phyloP scores from a whole-genome alignment of 2,113 vertebrate genomes.

The Ciconia boyciana region DNA sequence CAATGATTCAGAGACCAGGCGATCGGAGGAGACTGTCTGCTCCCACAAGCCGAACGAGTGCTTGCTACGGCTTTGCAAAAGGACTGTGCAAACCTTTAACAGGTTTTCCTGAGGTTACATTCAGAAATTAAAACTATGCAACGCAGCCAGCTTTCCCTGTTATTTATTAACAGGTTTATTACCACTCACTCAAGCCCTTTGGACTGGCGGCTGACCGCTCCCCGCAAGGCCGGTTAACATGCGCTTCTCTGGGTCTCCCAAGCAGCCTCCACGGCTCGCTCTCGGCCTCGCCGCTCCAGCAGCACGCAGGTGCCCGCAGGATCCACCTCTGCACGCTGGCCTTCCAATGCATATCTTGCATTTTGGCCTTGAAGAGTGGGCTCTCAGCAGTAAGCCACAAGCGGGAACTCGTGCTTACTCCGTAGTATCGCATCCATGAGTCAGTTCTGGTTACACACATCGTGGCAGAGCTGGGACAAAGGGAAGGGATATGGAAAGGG shows the following conservation, averaged over 20 bases:
- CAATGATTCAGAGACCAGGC: background rate
- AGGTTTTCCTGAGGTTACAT: background rate
- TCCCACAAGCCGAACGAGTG: background rate
- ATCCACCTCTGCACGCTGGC: background rate
- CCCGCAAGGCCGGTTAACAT: background rate
- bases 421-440: fast-evolving
- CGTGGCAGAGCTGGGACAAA: background rate
- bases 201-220: background rate
- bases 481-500: background rate
- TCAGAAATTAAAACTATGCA: background rate
- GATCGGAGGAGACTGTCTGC: background rate
- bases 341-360: background rate
- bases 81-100: background rate
- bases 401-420: background rate
- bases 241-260: background rate
- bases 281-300: fast-evolving
- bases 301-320: fast-evolving
- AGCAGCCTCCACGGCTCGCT: fast-evolving
- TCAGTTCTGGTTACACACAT: background rate
- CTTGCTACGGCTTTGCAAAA: background rate
- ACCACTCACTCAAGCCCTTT: constrained; percentile 12
- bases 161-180: constrained; percentile 56
- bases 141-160: background rate
- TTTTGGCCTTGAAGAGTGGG: background rate
- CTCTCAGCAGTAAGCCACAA: background rate